Base-by-base conservation (phyloP, 2,888 invertebrate species). In the Dolichomitus sp. region DNA sequence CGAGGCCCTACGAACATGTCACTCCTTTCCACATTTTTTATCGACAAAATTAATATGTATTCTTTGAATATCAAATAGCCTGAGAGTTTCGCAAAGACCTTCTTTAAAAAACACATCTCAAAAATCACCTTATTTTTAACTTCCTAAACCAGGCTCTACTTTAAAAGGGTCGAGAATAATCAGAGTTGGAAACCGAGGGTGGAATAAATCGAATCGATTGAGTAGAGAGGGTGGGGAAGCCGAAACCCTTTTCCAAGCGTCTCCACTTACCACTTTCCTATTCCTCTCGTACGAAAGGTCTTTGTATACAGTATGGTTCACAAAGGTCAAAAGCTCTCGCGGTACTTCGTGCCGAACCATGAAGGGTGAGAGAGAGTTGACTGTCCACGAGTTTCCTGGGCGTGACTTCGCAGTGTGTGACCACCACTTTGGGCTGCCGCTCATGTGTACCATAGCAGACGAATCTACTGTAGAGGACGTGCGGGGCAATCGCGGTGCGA, bases 161-260 rank as follows among this genome's bases (percentile, higher is more conserved):
- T 37, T 7, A 69, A 59, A 79, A 83, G 84, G 84, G 79, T 86
- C 75, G 86, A 80, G 81, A 81, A 72, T 76, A 75, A 84, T 82
- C 74, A 74, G 76, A 69, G 79, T 65, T 65, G 59, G 84, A 77
- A 63, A 85, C 72, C 7, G 70, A 66, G 75, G 75, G 75, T 66
- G 75, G 75, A 80, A 80, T 80, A 80, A 80, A 80, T 80, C 50
- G 75, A 59, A 75, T 80, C 80, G 80, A 83, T 83, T 72, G 75
- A 59, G 57, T 4, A 45, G 12, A 12, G 11, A 33, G 40, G 42
- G 37, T 63, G 7, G 37, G 27, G 14, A 68, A 17, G 19, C 14
- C 17, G 63, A 69, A 74, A 54, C 75, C 75, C 63, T 79, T 79
- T 33, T 17, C 69, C 69, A 30, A 73, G 27, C 40, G 61, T n/a